phyloP scores from a whole-genome alignment of 2,113 vertebrate genomes.

The Microcebus jonahi region DNA sequence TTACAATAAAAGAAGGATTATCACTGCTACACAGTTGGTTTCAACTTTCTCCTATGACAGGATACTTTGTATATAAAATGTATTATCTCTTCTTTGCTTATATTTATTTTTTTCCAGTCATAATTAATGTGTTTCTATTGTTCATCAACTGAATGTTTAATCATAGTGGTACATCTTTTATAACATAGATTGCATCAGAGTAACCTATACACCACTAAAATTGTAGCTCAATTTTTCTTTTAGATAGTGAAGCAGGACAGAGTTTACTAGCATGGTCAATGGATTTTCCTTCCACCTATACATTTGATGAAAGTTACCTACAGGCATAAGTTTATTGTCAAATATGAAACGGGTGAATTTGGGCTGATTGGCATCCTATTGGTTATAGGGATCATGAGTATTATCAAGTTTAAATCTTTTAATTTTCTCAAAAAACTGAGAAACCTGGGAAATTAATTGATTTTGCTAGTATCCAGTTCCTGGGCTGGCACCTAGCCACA shows the following conservation, averaged over 20 bases:
- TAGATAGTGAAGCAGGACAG: background rate
- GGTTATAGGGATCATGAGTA: background rate
- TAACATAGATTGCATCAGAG: conserved; percentile 65
- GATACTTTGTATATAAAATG: conserved; percentile 80
- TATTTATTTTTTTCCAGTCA: conserved; percentile 69
- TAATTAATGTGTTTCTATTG: conserved; percentile 80
- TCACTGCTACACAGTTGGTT: background rate
- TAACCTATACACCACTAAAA: conserved; percentile 61
- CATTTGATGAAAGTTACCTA: conserved; percentile 22
- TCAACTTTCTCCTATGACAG: conserved; percentile 55
- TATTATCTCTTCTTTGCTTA: conserved; percentile 70
- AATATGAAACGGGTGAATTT: background rate
- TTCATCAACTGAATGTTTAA: conserved; percentile 73
- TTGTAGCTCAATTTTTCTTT: conserved; percentile 55
- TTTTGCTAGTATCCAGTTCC: background rate
- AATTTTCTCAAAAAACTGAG: conserved; percentile 16
- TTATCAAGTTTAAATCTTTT: background rate
- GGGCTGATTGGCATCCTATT: background rate
- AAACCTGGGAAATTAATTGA: background rate
- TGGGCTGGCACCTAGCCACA: background rate
- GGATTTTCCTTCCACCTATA: background rate
- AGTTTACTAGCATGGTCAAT: conserved; percentile 39
- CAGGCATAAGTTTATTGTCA: background rate
- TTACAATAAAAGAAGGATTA: background rate
- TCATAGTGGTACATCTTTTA: conserved; percentile 66